Percentiles rank a stretch among this genome's conserved stretches.
phyloP scores from a whole-genome alignment of 2,113 vertebrate genomes.

The Bolborhynchus lineola region DNA sequence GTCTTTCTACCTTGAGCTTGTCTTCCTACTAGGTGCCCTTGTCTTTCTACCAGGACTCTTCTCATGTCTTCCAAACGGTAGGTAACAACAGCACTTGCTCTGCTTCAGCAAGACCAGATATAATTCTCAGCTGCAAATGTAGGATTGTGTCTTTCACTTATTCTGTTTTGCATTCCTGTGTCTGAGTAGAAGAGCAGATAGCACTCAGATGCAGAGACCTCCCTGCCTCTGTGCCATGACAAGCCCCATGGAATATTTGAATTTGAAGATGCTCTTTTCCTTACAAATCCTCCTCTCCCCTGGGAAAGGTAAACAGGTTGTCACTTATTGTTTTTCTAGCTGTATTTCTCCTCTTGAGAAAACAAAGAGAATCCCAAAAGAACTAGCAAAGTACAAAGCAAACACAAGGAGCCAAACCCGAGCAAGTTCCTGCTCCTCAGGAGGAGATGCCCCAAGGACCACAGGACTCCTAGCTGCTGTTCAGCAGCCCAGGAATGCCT shows the following conservation, averaged over 20 bases:
- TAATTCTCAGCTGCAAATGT: not conserved
- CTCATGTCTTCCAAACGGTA: not conserved
- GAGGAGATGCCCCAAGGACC: not conserved
- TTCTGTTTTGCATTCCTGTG: not conserved
- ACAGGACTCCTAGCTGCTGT: not conserved
- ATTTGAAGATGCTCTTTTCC: not conserved
- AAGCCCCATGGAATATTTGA: not conserved
- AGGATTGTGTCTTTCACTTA: not conserved
- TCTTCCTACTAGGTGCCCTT: not conserved
- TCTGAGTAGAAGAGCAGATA: not conserved
- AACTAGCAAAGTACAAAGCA: not conserved
- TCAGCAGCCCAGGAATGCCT: fast-evolving
- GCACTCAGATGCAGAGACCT: not conserved
- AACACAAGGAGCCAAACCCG: not conserved
- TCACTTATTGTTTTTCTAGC: not conserved
- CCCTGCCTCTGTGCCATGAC: not conserved
- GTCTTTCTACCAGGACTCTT: not conserved
- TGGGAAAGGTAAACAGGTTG: not conserved
- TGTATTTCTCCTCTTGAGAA: not conserved
- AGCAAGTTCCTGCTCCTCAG: fast-evolving
- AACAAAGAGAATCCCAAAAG: not conserved
- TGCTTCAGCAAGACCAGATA: not conserved
- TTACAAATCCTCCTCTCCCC: not conserved
- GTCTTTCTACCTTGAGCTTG: no score
- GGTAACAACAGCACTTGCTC: not conserved